Evolutionary conservation across 2,113 vertebrate genomes (phyloP).

Genomic region (Tachuris rubrigastra): DNA sequence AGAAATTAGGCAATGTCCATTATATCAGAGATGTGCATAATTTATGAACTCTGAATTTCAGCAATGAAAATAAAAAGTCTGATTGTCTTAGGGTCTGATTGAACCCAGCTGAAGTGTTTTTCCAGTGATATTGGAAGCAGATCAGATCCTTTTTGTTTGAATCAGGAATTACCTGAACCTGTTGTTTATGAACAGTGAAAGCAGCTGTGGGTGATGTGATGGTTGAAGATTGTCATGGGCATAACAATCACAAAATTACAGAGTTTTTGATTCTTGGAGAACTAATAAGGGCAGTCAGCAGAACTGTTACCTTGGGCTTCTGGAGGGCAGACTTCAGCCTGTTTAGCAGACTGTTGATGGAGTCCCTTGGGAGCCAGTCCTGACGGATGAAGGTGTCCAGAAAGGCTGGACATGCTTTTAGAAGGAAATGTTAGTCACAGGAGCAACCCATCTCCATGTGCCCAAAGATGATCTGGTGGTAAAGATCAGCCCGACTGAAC

Average conservation of each 20-base stretch:
- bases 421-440: background rate
- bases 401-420: background rate
- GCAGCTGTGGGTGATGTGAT: background rate
- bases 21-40: conserved; percentile 56
- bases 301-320: background rate
- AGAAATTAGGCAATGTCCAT: conserved; percentile 61
- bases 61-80: conserved; percentile 51
- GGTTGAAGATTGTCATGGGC: background rate
- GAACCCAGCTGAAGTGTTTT: conserved; percentile 1
- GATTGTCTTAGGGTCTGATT: conserved; percentile 32
- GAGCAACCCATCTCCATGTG: background rate
- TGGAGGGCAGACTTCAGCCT: background rate
- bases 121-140: background rate
- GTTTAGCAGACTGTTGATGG: background rate
- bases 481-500: background rate
- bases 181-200: background rate
- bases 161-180: background rate
- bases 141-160: background rate
- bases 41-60: conserved; percentile 51
- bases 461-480: background rate
- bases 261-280: background rate
- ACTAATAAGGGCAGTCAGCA: background rate
- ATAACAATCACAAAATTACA: background rate
- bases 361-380: background rate
- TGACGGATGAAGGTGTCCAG: background rate